Evolutionary conservation across 2,113 vertebrate species (phyloP), one percentile per base, ranked within the genome.

Genomic region (Fregetta grallaria): DNA sequence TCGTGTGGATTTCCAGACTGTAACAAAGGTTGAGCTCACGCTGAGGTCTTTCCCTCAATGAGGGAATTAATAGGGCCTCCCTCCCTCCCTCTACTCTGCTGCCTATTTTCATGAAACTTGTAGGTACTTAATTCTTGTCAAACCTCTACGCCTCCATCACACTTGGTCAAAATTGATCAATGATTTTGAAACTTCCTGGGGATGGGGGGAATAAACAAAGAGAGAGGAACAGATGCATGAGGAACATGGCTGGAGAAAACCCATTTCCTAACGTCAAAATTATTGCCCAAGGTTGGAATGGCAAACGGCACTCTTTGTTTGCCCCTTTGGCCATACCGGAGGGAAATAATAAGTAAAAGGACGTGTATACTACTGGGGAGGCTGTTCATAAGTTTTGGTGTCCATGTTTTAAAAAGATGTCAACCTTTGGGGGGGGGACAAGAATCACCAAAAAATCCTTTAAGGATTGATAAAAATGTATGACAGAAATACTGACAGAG

Each of bases 1-100:
- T 96, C 87, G 74, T 97, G 96, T 97, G 93, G 96, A 93, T 96
- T 96, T 97, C 96, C 90, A 94, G 92, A 87, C 96, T 90, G 74
- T 91, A 96, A 97, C 96, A 96, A 97, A 97, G 94, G 96, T 97
- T 96, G 96, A 94, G 77, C 96, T 97, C 96, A 96, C 21, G 96
- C 96, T 97, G 96, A 92, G 96, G 96, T 90, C 93, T 97, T 96
- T 93, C 87, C 93, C 71, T 97, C 96, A 97, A 96, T 96, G 90
- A 94, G 87, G 71, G 96, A 96, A 94, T 96, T 96, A 97, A 94
- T 97, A 96, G 93, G 81, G 84, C 90, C 85, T 96, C 96, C 77
- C 89, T 96, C 95, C 95, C 93, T 96, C 84, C 70, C 84, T 94
- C 84, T 93, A 73, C 94, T 94, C 93, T 82, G 77, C 80, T 84